Base-by-base conservation (phyloP, 2,888 invertebrate genomes). In the Agrochola lota region DNA sequence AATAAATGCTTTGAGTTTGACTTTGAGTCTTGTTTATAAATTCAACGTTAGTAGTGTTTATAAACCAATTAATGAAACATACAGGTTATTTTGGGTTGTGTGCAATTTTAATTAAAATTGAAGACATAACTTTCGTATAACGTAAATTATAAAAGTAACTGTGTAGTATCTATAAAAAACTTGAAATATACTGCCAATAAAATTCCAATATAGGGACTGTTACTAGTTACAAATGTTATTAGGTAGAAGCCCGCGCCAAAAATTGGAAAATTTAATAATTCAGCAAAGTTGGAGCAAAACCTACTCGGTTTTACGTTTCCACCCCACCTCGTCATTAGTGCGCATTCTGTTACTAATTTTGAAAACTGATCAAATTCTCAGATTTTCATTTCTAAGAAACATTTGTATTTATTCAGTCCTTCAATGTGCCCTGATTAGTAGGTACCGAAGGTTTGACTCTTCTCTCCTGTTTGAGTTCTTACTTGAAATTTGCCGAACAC, bases 201-300 rank as follows among this genome's bases (percentile, higher is more conserved):
- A 88, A 88, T 77, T 76, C 66, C 81, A 78, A 84, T 84, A 77
- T 75, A 86, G 74, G 60, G 20, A 40, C 69, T 75, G 70, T 80
- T 83, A 85, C 76, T 78, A 80, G 83, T 86, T 84, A 77, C 66
- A 71, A 86, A 87, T 84, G 84, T 84, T 86, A 84, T 81, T 77
- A 86, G 81, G 66, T 78, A 81, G 76, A 78, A 75, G 75, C 66
- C 78, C 83, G 73, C 74, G 75, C 76, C 83, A 80, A 79, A 91
- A 90, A 91, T 90, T 89, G 89, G 85, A 89, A 90, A 91, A 88
- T 88, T 91, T 91, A 91, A 91, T 91, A 91, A 88, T 91, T 90
- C 90, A 91, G 78, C 80, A 74, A 82, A 84, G 85, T 80, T 80
- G 81, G 78, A 76, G 80, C 68, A 77, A 77, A 83, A 80, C 81